Evolutionary conservation across 2,113 vertebrate genomes (phyloP).

Genomic region (Istiophorus platypterus): DNA sequence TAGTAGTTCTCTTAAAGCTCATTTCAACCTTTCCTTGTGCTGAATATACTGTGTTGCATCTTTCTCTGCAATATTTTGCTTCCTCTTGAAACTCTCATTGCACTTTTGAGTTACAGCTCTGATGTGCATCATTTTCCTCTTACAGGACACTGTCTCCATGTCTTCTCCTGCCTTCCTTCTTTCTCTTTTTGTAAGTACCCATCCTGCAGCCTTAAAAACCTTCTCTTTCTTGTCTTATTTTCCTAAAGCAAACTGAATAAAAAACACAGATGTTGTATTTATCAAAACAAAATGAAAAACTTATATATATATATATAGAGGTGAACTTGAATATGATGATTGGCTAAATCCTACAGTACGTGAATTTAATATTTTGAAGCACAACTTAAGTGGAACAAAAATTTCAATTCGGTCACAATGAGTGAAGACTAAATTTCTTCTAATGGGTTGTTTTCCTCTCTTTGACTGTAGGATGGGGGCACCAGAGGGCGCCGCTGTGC

Average conservation of each 20-base stretch:
- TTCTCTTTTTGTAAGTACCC: constrained; percentile 99
- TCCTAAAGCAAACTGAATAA: neutral
- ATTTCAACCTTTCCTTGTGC: neutral
- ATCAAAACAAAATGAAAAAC: constrained; percentile 1
- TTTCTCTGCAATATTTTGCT: constrained; percentile 21
- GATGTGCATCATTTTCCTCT: constrained; percentile 85
- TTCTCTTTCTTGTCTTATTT: constrained; percentile 9
- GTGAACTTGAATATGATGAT: neutral
- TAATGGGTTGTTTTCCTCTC: neutral
- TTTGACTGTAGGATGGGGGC: constrained; percentile 89
- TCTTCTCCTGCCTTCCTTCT: constrained; percentile 99
- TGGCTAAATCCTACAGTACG: neutral
- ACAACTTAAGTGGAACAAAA: neutral
- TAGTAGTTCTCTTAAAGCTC: constrained; percentile 4
- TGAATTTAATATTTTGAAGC: neutral
- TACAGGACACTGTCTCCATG: constrained; percentile 98
- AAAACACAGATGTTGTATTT: neutral
- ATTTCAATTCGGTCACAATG: neutral
- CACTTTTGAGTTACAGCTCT: constrained; percentile 46
- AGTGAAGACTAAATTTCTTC: neutral
- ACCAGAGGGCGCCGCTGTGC: constrained; percentile 96
- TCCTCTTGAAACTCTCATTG: constrained; percentile 11
- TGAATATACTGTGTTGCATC: neutral
- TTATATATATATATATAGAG: neutral
- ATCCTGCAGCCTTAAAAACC: constrained; percentile 12